A percentile compares a stretch with the other conserved stretches of the same genome.
These are phyloP conservation scores for Tragelaphus scriptus DNA, from an alignment of 2,113 vertebrate genomes.

Conservation along the genomic window DNA sequence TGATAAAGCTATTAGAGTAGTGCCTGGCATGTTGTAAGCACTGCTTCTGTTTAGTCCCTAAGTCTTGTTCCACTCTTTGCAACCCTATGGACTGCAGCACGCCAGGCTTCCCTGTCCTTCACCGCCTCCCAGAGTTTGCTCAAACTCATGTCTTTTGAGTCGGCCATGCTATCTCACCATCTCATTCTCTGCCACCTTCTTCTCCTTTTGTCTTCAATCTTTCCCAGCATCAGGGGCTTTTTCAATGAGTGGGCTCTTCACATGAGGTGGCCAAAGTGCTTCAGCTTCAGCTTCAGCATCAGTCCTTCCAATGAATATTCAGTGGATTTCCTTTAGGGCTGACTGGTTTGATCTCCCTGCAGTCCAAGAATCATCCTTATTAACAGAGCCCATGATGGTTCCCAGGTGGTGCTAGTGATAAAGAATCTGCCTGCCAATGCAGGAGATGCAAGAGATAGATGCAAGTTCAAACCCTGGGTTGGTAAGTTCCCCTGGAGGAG, in stretches of 20 bases:
- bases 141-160: not conserved
- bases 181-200: not conserved
- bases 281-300: not conserved
- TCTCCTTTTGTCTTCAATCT: not conserved
- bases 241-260: not conserved
- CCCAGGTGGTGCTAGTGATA: not conserved
- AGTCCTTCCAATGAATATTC: not conserved
- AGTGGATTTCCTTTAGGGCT: not conserved
- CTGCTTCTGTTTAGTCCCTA: not conserved
- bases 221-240: not conserved
- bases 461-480: not conserved
- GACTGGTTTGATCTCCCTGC: not conserved
- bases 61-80: not conserved
- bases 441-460: not conserved
- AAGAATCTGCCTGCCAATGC: not conserved
- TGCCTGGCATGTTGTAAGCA: not conserved
- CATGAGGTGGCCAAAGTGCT: not conserved
- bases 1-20: not conserved
- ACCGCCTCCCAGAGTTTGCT: not conserved
- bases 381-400: not conserved
- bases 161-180: not conserved
- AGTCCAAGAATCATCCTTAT: not conserved
- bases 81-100: not conserved
- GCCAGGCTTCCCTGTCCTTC: not conserved
- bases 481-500: not conserved